These are phyloP conservation scores for Myrmophylax atrothorax DNA, from an alignment of 2,113 vertebrate species.

Conservation along the genomic window DNA sequence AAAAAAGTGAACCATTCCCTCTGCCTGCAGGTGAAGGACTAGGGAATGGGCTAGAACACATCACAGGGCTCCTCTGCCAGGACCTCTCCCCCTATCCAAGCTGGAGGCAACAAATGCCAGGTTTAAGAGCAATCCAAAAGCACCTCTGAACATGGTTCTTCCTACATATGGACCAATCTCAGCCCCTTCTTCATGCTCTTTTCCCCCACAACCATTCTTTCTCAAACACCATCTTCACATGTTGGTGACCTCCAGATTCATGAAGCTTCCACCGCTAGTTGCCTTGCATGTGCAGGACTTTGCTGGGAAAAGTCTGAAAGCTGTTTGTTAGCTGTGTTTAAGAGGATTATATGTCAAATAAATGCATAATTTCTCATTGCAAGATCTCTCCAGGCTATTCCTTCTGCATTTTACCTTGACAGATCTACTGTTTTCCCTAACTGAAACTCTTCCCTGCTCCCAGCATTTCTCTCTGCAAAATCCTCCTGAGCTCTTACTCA, in stretches of 20 bases:
- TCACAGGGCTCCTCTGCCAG: not conserved
- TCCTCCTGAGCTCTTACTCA: not conserved
- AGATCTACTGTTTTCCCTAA: not conserved
- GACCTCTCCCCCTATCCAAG: too few relatives aligned
- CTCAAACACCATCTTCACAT: not conserved
- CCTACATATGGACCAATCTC: not conserved
- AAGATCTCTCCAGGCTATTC: not conserved
- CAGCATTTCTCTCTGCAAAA: not conserved
- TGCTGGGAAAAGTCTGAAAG: not conserved
- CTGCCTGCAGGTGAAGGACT: not conserved
- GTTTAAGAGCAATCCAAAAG: not conserved
- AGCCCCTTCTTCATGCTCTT: not conserved
- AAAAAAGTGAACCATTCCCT: not conserved
- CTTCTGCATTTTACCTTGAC: not conserved
- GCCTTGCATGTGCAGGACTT: fast-evolving
- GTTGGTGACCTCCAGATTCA: too few relatives aligned
- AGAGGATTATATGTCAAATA: not conserved
- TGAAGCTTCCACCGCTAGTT: not conserved
- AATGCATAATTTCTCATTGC: not conserved
- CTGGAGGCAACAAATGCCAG: fast-evolving
- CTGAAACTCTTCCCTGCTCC: not conserved
- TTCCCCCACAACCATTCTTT: not conserved
- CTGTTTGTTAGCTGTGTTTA: not conserved
- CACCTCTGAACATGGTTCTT: not conserved
- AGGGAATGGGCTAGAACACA: fast-evolving